phyloP scores from a whole-genome alignment of 2,797 vertebrate genomes.

The Sebastes vulpes region DNA sequence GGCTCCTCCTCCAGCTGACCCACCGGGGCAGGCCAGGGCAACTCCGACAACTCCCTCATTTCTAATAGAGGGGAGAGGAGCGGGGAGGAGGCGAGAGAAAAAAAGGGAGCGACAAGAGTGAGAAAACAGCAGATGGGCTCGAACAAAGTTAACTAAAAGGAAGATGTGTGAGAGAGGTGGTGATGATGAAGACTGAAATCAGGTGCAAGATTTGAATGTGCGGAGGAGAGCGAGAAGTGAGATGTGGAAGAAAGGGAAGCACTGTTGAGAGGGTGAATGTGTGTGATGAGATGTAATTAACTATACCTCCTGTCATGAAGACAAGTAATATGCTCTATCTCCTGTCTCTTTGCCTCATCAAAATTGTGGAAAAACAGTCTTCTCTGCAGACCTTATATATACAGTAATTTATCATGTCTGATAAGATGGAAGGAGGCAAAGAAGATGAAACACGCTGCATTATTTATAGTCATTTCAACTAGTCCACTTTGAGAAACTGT shows the following conservation, averaged over 20 bases:
- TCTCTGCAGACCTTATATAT: conserved; percentile 4
- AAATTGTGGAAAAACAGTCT: conserved; percentile 1
- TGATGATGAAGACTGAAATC: conserved; percentile 20
- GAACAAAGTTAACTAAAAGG: conserved; percentile 31
- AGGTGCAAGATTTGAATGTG: conserved; percentile 22
- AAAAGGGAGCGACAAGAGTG: conserved; percentile 36
- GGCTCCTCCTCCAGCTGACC: conserved; percentile 85
- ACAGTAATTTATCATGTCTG: conserved; percentile 22
- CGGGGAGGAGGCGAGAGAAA: conserved; percentile 12
- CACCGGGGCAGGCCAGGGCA: conserved; percentile 86
- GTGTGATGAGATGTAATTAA: conserved; percentile 33
- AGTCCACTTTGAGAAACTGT: conserved; percentile 19
- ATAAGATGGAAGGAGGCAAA: conserved; percentile 10
- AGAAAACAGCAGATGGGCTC: conserved; percentile 70
- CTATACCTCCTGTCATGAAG: conserved; percentile 31
- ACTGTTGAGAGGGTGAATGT: background rate
- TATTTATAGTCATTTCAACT: conserved; percentile 53
- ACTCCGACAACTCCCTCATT: conserved; percentile 82
- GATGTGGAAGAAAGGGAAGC: conserved; percentile 3
- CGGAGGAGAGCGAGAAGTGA: background rate
- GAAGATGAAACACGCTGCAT: conserved; percentile 24
- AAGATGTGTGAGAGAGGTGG: conserved; percentile 32
- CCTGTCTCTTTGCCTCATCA: conserved; percentile 2
- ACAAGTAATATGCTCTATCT: conserved; percentile 11
- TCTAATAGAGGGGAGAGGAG: conserved; percentile 64